Conservation (phyloP, 2,888 invertebrate species). For the Tuberolachnus salignus region DNA sequence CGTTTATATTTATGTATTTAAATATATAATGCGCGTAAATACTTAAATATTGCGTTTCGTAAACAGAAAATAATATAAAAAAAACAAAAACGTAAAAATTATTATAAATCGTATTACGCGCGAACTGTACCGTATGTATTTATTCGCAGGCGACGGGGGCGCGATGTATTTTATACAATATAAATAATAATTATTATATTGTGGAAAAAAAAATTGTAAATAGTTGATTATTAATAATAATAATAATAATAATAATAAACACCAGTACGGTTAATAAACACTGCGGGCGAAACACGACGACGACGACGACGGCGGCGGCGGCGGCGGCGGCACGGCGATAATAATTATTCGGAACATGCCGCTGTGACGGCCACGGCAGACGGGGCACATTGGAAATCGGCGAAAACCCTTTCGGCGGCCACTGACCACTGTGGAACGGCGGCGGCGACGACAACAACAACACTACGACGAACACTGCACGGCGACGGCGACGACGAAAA, state of each 20-base stretch:
- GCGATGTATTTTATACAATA: too few relatives aligned
- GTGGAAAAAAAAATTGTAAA: not conserved
- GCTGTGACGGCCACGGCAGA: slow-evolving; percentile 17
- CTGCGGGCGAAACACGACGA: slow-evolving; percentile 11
- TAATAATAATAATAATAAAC: too few relatives aligned
- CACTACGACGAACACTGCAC: slow-evolving; percentile 20
- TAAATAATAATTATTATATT: too few relatives aligned
- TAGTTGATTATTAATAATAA: too few relatives aligned
- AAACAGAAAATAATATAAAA: not conserved
- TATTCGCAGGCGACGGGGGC: slow-evolving; percentile 20
- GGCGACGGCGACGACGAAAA: not conserved
- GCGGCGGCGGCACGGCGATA: slow-evolving; percentile 12
- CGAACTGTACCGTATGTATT: not conserved
- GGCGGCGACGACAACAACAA: not conserved
- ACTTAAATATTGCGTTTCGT: not conserved
- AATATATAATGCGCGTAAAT: too few relatives aligned
- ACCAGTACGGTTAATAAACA: slow-evolving; percentile 3
- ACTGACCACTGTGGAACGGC: slow-evolving; percentile 42
- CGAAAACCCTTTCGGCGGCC: slow-evolving; percentile 24
- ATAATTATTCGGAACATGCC: slow-evolving; percentile 5
- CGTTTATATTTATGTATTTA: too few relatives aligned
- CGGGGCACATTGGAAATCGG: slow-evolving; percentile 41
- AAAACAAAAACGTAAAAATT: not conserved
- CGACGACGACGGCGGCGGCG: not conserved
- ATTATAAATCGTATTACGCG: not conserved